Percentiles rank a stretch among this genome's conserved stretches.
phyloP scores from a whole-genome alignment of 2,113 vertebrate species.

The Notarius lentiginosus region DNA sequence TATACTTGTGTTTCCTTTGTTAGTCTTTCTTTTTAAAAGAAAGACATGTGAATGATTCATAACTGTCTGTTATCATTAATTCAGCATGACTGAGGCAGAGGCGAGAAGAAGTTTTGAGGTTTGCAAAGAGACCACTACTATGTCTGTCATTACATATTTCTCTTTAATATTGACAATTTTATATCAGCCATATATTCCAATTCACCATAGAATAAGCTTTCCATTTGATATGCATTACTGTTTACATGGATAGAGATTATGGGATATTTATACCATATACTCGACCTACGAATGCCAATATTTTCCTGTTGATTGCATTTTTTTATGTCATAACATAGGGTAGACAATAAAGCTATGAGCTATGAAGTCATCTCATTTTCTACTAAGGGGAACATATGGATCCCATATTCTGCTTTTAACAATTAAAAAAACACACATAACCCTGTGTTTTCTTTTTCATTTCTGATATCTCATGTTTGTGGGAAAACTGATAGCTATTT shows the following conservation, averaged over 20 bases:
- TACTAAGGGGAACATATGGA: neutral
- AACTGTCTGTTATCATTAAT: constrained; percentile 64
- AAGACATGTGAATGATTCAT: constrained; percentile 61
- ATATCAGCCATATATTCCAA: neutral
- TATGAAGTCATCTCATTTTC: constrained; percentile 10
- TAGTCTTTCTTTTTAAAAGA: constrained; percentile 62
- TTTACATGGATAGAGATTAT: constrained; percentile 27
- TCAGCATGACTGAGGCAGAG: constrained; percentile 54
- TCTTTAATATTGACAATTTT: constrained; percentile 18
- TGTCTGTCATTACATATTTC: constrained; percentile 7
- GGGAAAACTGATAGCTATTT: constrained; percentile 83
- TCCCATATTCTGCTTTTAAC: constrained; percentile 22
- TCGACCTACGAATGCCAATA: constrained; percentile 18
- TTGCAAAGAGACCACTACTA: constrained; percentile 13
- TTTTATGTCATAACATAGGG: constrained; percentile 33
- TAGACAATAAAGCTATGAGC: constrained; percentile 21
- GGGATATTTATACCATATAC: constrained; percentile 38
- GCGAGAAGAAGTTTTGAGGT: constrained; percentile 38
- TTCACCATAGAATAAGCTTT: neutral
- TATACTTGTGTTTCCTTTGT: constrained; percentile 63
- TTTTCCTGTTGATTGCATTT: constrained; percentile 39
- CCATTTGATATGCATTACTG: constrained; percentile 6
- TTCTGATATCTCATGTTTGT: constrained; percentile 64
- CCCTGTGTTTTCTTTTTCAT: constrained; percentile 3
- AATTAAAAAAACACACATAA: constrained; percentile 1